Evolutionary conservation across 2,888 invertebrate genomes (phyloP), one percentile per base, ranked within the genome.

Genomic region (Ferrisia virgata): DNA sequence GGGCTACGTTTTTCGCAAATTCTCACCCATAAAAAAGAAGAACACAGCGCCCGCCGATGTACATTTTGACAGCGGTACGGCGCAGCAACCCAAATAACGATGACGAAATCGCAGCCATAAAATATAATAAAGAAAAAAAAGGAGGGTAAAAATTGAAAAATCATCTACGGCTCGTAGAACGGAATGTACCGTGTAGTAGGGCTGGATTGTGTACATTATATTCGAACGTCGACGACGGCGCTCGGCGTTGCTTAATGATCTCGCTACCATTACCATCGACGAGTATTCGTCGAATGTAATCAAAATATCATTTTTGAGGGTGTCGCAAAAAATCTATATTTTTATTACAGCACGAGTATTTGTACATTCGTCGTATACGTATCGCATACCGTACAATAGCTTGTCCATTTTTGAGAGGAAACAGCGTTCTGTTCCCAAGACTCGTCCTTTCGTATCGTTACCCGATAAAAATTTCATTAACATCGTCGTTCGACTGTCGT

Each of bases 241-340:
- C n/a, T n/a, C n/a, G n/a, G n/a, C n/a, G n/a, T n/a, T n/a, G n/a
- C 64, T 28, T 64, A 64, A 64, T 64, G 64, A 64, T 64, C 64
- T 64, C 28, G 11, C 64, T 64, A 64, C 64, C 64, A 64, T 64
- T 64, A 64, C 25, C n/a, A 64, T 25, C 64, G 25, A 64, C 43
- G 15, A 43, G 28, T 3, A 64, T 25, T 64, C 64, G 64, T 64
- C 64, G 28, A 64, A 64, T 64, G 64, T 64, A 64, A 64, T 64
- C 64, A 64, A 64, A 64, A 64, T 64, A 64, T 64, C 64, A 64
- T 64, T 64, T 64, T 15, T 64, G 28, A 1, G 28, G 18, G 31
- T 3, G 28, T 5, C 64, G 9, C 25, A 64, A 28, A 64, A 64
- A 64, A 64, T 64, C 64, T 28, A 64, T 64, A 64, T 28, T 64